Base-by-base conservation (phyloP, 2,888 invertebrate genomes). In the Dicycla oo region DNA sequence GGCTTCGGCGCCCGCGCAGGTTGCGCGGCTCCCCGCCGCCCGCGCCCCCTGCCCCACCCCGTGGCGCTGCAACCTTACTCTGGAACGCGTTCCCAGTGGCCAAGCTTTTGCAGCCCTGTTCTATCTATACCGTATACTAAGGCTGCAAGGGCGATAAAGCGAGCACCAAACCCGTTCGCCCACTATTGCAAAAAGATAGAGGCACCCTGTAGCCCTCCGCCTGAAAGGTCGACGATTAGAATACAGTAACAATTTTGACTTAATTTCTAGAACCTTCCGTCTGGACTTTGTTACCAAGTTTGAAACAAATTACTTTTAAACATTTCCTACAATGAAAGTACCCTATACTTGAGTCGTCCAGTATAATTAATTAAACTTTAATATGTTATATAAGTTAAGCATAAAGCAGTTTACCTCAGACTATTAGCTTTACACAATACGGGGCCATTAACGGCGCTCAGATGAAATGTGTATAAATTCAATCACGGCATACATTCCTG, bases 1-100 rank as follows among this genome's bases (percentile, higher is more conserved):
- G 92, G 93, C 92, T 91, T 90, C 89, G 87, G 91, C 93, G 93
- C 93, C 88, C 86, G 91, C 93, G 93, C 93, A 91, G 89, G 89
- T 86, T 89, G 88, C 83, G 86, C 89, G 85, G 84, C 83, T 84
- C 86, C 85, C 85, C 84, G 80, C 77, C 78, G 78, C 76, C 86
- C 85, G 77, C 85, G 68, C 66, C 77, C 81, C 84, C 78, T 81
- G 83, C 78, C 77, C 75, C 61, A 78, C 78, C 81, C 80, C 88
- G 68, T 84, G 80, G 82, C 84, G 77, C 86, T 85, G 87, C 85
- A 89, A 85, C 89, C 90, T 90, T 91, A 88, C 91, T 90, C 90
- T 88, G 89, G 87, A 88, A 87, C 87, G 88, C 86, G 87, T 88
- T 92, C 91, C 93, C 90, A 88, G 86, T 88, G 89, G 88, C 88